Evolutionary conservation across 2,113 vertebrate species (phyloP), one percentile per base, ranked within the genome.

Genomic region (Ptychochromis oligacanthus): DNA sequence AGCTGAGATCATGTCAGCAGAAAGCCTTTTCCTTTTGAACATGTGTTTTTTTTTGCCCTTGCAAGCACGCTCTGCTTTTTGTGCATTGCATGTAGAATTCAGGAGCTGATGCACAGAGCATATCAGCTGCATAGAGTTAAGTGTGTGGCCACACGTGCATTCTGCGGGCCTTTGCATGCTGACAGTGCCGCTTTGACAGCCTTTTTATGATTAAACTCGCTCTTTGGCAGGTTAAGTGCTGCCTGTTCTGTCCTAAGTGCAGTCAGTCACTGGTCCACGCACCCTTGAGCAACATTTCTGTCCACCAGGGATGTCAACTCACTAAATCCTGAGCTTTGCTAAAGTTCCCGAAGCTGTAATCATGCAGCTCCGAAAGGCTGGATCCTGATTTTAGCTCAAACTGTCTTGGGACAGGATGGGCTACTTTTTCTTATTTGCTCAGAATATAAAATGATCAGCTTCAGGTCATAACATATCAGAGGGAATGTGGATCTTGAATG

Each of bases 171-270:
- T 20, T 43, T n/a, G 22, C 3, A 7, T 85, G 87, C 75, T 88
- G 89, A 91, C 80, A 6, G 18, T 55, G 38, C 38, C 56, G 54
- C 60, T 67, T 26, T 40, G 46, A 49, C 46, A 58, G 58, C 55
- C 18, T 85, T 83, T 91, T 82, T 74, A 61, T 88, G 75, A 90
- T 92, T 82, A 83, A 81, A 76, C 62, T 59, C 61, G 72, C 78
- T 83, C 77, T 85, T n/a, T 38, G 18, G 56, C 74, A 31, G 79
- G 75, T 72, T 46, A 67, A 88, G 81, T 80, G 77, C 88, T 24
- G 46, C 80, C 78, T 58, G 62, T 85, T 43, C 54, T 54, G 60
- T 49, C 43, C 79, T 34, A 36, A 84, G 72, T 60, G 81, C 84
- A 67, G 58, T 20, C 82, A 72, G 74, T 61, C 82, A 36, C 74